Conservation (phyloP, 2,888 invertebrate species). For the Linnaemya vulpina region DNA sequence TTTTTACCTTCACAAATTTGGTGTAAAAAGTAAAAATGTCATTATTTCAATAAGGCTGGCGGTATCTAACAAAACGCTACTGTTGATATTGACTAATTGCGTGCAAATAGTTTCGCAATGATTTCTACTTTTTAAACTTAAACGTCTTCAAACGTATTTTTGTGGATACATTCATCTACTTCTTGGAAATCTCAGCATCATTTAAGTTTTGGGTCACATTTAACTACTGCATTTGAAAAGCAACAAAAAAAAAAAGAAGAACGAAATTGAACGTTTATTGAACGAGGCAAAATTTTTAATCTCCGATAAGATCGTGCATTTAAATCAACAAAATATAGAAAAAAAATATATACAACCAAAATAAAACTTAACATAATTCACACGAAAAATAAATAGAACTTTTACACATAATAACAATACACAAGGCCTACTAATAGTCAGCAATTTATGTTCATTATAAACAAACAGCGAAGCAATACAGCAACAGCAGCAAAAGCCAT, state of each 20-base stretch:
- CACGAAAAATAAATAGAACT: constrained; percentile 71
- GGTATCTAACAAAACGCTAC: background rate
- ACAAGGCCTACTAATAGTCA: constrained; percentile 66
- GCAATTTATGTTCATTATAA: constrained; percentile 63
- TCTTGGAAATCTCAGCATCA: constrained; percentile 45
- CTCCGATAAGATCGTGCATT: constrained; percentile 51
- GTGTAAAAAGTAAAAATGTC: background rate
- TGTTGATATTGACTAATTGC: constrained; percentile 33
- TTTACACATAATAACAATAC: constrained; percentile 64
- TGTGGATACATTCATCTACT: constrained; percentile 11
- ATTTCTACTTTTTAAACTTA: constrained; percentile 14
- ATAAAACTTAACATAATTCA: constrained; percentile 68
- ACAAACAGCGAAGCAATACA: constrained; percentile 33
- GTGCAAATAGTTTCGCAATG: constrained; percentile 33
- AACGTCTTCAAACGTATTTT: constrained; percentile 13
- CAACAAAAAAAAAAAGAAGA: constrained; percentile 4
- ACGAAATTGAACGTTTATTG: constrained; percentile 53
- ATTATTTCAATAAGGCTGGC: background rate
- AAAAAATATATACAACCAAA: constrained; percentile 19
- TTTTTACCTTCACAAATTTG: background rate
- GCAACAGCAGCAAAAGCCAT: constrained; percentile 5
- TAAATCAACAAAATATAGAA: constrained; percentile 1
- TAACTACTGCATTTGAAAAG: constrained; percentile 39
- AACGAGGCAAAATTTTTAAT: constrained; percentile 36
- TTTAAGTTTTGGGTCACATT: constrained; percentile 57